A percentile compares a stretch with the other conserved stretches of the same genome.
These are phyloP conservation scores for Montifringilla adamsi DNA, from an alignment of 2,113 vertebrate genomes.

Conservation along the genomic window DNA sequence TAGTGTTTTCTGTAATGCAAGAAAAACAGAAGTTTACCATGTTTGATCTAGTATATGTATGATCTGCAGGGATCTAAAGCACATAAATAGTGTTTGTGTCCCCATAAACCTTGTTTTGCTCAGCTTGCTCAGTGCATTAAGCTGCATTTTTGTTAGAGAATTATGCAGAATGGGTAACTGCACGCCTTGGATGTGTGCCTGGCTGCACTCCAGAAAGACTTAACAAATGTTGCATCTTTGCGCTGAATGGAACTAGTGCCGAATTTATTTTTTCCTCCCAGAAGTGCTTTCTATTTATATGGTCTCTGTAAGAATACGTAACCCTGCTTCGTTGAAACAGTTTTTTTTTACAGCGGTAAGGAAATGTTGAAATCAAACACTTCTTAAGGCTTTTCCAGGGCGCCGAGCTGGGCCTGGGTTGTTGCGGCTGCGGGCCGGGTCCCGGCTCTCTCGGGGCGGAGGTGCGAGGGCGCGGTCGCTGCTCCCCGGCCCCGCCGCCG, in stretches of 20 bases:
- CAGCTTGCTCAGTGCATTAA: not conserved
- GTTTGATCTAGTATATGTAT: not conserved
- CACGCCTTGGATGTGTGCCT: not conserved
- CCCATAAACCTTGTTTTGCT: not conserved
- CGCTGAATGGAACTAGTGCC: not conserved
- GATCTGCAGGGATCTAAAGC: not conserved
- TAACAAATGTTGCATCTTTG: fast-evolving
- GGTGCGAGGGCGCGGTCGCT: not conserved
- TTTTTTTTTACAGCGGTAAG: not conserved
- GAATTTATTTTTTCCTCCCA: not conserved
- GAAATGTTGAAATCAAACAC: not conserved
- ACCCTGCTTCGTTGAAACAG: no score
- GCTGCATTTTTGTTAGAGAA: not conserved
- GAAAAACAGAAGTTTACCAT: not conserved
- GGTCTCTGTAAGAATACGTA: not conserved
- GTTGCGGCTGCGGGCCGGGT: not conserved
- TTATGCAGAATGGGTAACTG: not conserved
- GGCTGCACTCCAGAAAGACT: not conserved
- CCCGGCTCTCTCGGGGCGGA: not conserved
- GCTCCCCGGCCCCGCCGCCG: not conserved
- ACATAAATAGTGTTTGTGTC: not conserved
- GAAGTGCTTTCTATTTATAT: not conserved
- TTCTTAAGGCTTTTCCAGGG: fast-evolving
- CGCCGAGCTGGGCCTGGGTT: not conserved
- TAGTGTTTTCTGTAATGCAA: not conserved